A percentile compares a stretch with the other conserved stretches of the same genome.
Conservation (phyloP, 2,888 invertebrate genomes). For the Diogma glabrata region DNA sequence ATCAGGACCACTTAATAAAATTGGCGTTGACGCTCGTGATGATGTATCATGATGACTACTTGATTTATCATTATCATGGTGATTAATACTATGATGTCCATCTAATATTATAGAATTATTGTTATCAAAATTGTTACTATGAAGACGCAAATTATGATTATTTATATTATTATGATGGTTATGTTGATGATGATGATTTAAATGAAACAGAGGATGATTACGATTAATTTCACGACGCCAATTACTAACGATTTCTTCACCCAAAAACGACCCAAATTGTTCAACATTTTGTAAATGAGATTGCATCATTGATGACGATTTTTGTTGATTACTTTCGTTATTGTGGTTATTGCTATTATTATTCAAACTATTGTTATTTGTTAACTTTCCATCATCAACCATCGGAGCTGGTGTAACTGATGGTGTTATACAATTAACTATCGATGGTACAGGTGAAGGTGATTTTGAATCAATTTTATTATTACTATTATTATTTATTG, state of each 20-base stretch:
- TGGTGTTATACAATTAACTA: slow-evolving; percentile 18
- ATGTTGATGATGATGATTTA: slow-evolving; percentile 24
- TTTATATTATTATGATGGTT: slow-evolving; percentile 25
- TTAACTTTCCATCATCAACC: no score
- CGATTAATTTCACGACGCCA: slow-evolving; percentile 49
- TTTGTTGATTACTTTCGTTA: slow-evolving; percentile 1
- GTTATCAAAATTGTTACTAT: slow-evolving; percentile 20
- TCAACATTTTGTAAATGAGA: slow-evolving; percentile 51
- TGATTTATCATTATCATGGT: slow-evolving; percentile 23
- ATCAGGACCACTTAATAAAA: slow-evolving; percentile 28
- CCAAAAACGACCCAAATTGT: slow-evolving; percentile 61
- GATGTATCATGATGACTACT: slow-evolving; percentile 31
- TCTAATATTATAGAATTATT: slow-evolving; percentile 22
- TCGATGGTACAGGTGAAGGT: slow-evolving; percentile 22
- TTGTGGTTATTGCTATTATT: slow-evolving; percentile 6
- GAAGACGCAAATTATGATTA: slow-evolving; percentile 22
- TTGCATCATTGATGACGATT: slow-evolving; percentile 21
- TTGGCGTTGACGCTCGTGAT: slow-evolving; percentile 39
- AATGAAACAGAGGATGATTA: slow-evolving; percentile 16
- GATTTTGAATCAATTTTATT: slow-evolving; percentile 19
- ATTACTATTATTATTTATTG: slow-evolving; percentile 8
- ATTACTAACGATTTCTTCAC: slow-evolving; percentile 72
- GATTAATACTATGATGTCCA: slow-evolving; percentile 19
- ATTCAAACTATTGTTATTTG: slow-evolving; percentile 8
- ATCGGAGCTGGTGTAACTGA: slow-evolving; percentile 18